These are phyloP conservation scores for Delphinapterus leucas DNA, from an alignment of 2,113 vertebrate species.

Conservation along the genomic window DNA sequence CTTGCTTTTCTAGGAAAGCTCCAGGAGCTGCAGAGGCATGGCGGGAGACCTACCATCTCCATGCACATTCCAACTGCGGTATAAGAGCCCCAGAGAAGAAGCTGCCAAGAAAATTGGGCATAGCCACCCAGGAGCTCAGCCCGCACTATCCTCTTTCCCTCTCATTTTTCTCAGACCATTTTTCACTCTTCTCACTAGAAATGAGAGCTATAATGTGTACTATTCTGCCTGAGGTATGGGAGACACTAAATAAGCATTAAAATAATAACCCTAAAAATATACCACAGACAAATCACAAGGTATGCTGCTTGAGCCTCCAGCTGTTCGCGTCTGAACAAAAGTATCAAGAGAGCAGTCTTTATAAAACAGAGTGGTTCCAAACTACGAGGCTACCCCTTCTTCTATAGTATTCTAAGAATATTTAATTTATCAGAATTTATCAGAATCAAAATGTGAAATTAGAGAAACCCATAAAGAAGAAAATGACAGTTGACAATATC, in stretches of 20 bases:
- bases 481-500: not conserved
- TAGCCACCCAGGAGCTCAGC: not conserved
- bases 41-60: rapidly evolving
- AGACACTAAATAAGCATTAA: not conserved
- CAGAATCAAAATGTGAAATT: not conserved
- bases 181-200: not conserved
- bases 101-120: rapidly evolving
- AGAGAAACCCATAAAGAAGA: not conserved
- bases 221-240: not conserved
- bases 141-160: rapidly evolving
- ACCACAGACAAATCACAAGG: not conserved
- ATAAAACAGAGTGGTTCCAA: not conserved
- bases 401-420: not conserved
- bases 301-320: too few relatives aligned
- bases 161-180: not conserved
- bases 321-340: not conserved
- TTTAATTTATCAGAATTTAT: not conserved
- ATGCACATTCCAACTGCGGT: rapidly evolving
- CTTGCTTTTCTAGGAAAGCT: not conserved
- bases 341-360: not conserved
- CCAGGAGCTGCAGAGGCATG: rapidly evolving
- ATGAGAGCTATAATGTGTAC: too few relatives aligned
- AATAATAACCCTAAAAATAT: not conserved
- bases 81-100: not conserved
- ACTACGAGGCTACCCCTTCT: not conserved